A percentile compares a stretch with the other conserved stretches of the same genome.
phyloP scores from a whole-genome alignment of 1,140 invertebrate genomes.

The Euglossa dilemma region DNA sequence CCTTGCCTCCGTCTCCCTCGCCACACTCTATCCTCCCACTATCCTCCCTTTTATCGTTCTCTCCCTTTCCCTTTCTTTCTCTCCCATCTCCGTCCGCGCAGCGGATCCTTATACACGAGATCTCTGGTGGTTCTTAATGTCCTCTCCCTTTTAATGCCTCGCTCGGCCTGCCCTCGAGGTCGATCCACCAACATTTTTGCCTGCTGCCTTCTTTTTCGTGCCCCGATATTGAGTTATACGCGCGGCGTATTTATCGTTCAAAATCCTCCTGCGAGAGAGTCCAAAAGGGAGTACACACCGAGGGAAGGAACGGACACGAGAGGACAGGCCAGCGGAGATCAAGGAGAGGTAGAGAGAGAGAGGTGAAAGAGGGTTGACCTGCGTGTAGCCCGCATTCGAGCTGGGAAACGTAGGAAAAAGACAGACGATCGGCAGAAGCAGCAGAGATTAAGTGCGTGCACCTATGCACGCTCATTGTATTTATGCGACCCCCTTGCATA shows the following conservation, averaged over 20 bases:
- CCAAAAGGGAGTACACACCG: slow-evolving; percentile 32
- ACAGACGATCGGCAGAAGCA: slow-evolving; percentile 17
- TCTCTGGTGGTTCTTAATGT: slow-evolving; percentile 82
- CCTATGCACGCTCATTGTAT: slow-evolving; percentile 12
- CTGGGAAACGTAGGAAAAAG: slow-evolving; percentile 20
- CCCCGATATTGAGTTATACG: slow-evolving; percentile 81
- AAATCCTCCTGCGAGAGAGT: slow-evolving; percentile 69
- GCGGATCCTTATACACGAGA: slow-evolving; percentile 79
- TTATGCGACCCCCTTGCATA: slow-evolving; percentile 1
- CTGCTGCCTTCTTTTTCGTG: slow-evolving; percentile 73
- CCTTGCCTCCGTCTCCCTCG: slow-evolving; percentile 71
- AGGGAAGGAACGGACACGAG: slow-evolving; percentile 21
- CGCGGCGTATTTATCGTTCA: slow-evolving; percentile 78
- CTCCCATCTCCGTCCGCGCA: slow-evolving; percentile 61
- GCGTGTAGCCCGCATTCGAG: not conserved
- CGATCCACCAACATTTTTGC: slow-evolving; percentile 80
- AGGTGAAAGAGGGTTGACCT: slow-evolving; percentile 3
- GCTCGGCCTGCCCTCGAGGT: slow-evolving; percentile 79
- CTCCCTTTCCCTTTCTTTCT: slow-evolving; percentile 54
- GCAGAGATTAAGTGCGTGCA: slow-evolving; percentile 25
- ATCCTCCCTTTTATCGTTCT: slow-evolving; percentile 63
- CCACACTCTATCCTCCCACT: slow-evolving; percentile 52
- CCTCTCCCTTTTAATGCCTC: slow-evolving; percentile 81
- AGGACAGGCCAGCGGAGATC: slow-evolving; percentile 17
- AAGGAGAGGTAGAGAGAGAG: not conserved